A percentile compares a stretch with the other conserved stretches of the same genome.
phyloP scores from a whole-genome alignment of 2,888 invertebrate genomes.

The Sphaerophoria taeniata region DNA sequence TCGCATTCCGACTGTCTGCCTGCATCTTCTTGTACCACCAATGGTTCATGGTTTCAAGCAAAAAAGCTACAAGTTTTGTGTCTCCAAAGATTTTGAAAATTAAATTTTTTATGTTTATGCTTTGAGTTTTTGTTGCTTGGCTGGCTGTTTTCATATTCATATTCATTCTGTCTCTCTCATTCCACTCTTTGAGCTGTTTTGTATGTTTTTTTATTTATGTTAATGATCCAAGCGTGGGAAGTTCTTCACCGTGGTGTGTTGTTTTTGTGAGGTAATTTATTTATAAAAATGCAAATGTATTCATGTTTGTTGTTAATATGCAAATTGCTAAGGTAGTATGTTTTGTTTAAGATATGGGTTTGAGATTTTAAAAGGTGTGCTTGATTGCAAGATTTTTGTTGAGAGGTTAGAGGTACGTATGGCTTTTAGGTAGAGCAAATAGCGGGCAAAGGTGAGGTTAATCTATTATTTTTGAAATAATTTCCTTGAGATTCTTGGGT shows the following conservation, averaged over 20 bases:
- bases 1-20: not conserved
- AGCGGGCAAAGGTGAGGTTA: not conserved
- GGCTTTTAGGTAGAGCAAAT: not conserved
- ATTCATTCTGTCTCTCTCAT: conserved; percentile 12
- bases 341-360: not conserved
- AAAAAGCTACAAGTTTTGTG: not conserved
- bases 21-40: not conserved
- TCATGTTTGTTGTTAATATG: conserved; percentile 13
- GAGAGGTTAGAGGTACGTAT: not conserved
- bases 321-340: not conserved
- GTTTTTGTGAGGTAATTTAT: conserved; percentile 6
- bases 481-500: not conserved
- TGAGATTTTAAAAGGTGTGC: conserved; percentile 1
- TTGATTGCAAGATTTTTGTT: not conserved
- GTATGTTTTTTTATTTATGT: conserved; percentile 17
- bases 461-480: not conserved
- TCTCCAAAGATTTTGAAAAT: not conserved
- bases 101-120: too few species aligned
- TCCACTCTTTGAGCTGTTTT: not conserved
- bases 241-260: conserved; percentile 40
- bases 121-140: too few species aligned
- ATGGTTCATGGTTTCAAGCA: not conserved
- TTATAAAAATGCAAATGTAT: conserved; percentile 26
- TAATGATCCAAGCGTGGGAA: conserved; percentile 61
- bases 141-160: not conserved